Base-by-base conservation (phyloP, 2,797 vertebrate genomes). In the Characodon lateralis region DNA sequence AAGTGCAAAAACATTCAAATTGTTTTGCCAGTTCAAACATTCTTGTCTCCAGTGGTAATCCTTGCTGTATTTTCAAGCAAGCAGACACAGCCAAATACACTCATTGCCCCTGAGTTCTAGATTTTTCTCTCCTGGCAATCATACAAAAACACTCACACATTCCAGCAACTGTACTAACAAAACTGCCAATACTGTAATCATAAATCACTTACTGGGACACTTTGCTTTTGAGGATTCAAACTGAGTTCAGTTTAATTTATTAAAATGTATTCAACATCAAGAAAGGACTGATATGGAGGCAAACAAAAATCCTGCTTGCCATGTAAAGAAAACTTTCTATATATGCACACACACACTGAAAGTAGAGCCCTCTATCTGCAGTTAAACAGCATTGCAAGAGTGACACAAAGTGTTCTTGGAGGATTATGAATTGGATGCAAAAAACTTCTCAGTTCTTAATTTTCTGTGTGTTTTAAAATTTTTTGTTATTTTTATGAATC, bases 121-220 rank as follows among this genome's bases (percentile, higher is more conserved):
- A 89, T 90, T 88, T 87, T 77, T 88, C 81, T 85, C 51, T 77
- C 61, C 79, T 89, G 82, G 82, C 85, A 85, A 72, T 77, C 73
- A 68, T 69, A 78, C 69, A 78, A 68, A 76, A 56, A 85, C 83
- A 76, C 79, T 77, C 72, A 74, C 86, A 89, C 87, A 91, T 90
- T 93, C 89, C 90, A 71, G 79, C 74, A 89, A 87, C 74, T 72
- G 83, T 77, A 65, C 88, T 88, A 88, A 92, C 88, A 91, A 94
- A 92, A 92, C 87, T 88, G 85, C 78, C 80, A 85, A 76, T 73
- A 77, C 39, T 91, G 80, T 79, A 81, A 82, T 73, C 88, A 73
- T 77, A 83, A 88, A 74, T 56, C 73, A 73, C 31, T 50, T 55
- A 84, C 73, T 79, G 79, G 79, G 74, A 85, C 83, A 71, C n/a